Percentiles rank a stretch among this genome's conserved stretches.
Conservation (phyloP, 2,797 vertebrate species). For the Prunella strophiata region DNA sequence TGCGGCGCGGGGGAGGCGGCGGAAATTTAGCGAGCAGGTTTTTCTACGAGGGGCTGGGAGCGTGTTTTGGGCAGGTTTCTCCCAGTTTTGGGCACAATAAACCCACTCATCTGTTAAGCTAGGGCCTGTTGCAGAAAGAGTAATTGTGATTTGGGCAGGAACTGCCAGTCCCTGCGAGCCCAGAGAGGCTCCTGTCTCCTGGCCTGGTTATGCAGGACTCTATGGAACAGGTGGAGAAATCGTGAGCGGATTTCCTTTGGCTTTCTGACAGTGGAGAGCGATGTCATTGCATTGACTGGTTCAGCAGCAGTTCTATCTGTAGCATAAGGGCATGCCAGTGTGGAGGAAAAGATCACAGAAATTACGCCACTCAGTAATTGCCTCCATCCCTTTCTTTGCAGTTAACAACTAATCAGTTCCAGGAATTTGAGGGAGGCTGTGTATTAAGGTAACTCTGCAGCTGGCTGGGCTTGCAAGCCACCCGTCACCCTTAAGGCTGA, state of each 20-base stretch:
- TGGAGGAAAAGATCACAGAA: not conserved
- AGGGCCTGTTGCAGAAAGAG: not conserved
- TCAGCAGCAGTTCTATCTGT: not conserved
- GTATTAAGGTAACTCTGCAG: not conserved
- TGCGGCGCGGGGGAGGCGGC: not conserved
- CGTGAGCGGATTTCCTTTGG: not conserved
- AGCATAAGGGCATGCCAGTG: not conserved
- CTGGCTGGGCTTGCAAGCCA: not conserved
- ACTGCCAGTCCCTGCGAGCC: not conserved
- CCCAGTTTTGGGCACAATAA: not conserved
- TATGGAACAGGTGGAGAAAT: not conserved
- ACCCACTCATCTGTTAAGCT: not conserved
- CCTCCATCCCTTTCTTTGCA: not conserved
- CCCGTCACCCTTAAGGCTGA: not conserved
- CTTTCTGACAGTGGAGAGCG: not conserved
- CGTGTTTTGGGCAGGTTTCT: not conserved
- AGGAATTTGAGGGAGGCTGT: slow-evolving; percentile 2
- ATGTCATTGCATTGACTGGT: not conserved
- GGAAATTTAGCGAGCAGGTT: not conserved
- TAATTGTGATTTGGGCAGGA: not conserved
- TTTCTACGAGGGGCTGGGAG: not conserved
- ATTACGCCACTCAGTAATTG: not conserved
- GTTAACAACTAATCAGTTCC: slow-evolving; percentile 5
- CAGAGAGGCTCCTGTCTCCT: not conserved
- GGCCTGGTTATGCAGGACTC: not conserved